phyloP scores from a whole-genome alignment of 2,113 vertebrate species.

The Corythornis cristatus region DNA sequence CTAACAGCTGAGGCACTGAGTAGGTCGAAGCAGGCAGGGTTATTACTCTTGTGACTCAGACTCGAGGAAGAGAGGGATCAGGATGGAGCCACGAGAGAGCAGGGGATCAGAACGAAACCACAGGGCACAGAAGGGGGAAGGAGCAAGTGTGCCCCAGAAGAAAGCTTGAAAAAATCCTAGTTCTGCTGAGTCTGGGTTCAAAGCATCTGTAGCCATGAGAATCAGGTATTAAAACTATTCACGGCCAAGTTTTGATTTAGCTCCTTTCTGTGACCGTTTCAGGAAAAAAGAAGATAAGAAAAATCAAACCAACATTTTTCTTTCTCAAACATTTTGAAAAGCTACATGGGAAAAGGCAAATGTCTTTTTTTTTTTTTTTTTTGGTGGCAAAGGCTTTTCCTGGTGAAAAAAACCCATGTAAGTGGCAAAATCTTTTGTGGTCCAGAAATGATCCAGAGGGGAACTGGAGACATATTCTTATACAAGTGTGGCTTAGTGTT shows the following conservation, averaged over 20 bases:
- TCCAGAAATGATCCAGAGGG: not conserved
- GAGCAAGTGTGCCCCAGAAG: constrained; percentile 5
- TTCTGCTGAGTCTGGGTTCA: not conserved
- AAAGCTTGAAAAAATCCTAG: not conserved
- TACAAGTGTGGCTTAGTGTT: not conserved
- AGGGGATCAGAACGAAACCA: not conserved
- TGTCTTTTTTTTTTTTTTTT: no score
- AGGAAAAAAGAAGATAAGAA: not conserved
- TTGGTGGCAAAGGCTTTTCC: not conserved
- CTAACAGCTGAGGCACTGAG: constrained; percentile 63
- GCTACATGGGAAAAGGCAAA: not conserved
- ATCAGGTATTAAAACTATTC: accelerated
- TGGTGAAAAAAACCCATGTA: not conserved
- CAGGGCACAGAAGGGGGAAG: not conserved
- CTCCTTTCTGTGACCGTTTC: not conserved
- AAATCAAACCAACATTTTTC: not conserved
- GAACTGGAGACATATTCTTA: not conserved
- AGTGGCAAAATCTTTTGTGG: not conserved
- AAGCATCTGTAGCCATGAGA: not conserved
- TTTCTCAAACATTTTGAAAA: not conserved
- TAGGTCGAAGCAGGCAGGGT: constrained; percentile 8
- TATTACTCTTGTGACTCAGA: constrained; percentile 42
- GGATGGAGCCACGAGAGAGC: constrained; percentile 41
- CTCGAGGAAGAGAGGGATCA: constrained; percentile 29
- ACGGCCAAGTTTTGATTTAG: not conserved